Evolutionary conservation across 2,113 vertebrate species (phyloP).

Genomic region (Collichthys lucidus): DNA sequence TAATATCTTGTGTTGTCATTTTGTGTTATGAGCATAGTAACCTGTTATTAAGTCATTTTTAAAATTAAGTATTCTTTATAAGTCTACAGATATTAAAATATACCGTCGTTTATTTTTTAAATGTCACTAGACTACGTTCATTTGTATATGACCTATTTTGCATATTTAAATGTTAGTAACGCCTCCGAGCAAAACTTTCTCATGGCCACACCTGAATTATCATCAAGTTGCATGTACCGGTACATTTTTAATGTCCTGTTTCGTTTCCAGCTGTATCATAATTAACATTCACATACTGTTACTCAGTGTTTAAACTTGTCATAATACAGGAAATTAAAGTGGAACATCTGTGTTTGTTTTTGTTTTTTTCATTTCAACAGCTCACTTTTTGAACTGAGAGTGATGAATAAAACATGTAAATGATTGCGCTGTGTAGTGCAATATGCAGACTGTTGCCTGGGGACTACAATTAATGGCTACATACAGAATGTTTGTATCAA

Average conservation of each 20-base stretch:
- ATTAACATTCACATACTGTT: constrained; percentile 9
- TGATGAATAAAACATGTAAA: neutral
- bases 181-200: constrained; percentile 39
- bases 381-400: neutral
- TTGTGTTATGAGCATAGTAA: neutral
- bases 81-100: constrained; percentile 13
- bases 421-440: neutral
- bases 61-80: neutral
- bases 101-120: constrained; percentile 21
- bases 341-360: neutral
- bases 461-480: neutral
- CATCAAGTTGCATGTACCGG: neutral
- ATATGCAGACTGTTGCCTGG: neutral
- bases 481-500: neutral
- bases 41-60: neutral
- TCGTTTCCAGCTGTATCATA: constrained; percentile 3
- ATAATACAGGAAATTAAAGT: neutral
- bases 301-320: neutral
- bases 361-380: neutral
- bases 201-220: constrained; percentile 17
- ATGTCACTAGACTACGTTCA: constrained; percentile 27
- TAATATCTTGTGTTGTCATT: neutral
- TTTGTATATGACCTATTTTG: constrained; percentile 31
- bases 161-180: constrained; percentile 49
- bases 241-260: constrained; percentile 14